Evolutionary conservation across 2,113 vertebrate genomes (phyloP).

Genomic region (Spea multiplicata): DNA sequence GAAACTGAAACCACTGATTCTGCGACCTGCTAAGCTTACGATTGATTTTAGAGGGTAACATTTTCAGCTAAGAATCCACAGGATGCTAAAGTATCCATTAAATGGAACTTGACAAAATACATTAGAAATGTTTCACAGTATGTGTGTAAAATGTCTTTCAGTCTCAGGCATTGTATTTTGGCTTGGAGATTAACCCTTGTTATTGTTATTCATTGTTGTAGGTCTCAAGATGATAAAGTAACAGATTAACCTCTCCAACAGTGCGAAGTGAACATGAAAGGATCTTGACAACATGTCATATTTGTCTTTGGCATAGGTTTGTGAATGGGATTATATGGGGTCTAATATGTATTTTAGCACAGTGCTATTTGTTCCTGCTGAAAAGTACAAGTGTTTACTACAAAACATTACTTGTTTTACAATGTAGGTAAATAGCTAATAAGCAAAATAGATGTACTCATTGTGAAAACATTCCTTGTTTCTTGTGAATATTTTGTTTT

Average conservation of each 20-base stretch:
- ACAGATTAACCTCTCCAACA: conserved; percentile 29
- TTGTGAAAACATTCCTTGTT: too few relatives aligned
- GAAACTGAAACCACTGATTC: conserved; percentile 40
- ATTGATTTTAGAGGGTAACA: conserved; percentile 39
- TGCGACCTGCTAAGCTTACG: conserved; percentile 36
- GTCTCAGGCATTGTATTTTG: conserved; percentile 7
- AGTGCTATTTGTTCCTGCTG: too few relatives aligned
- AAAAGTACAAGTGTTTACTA: too few relatives aligned
- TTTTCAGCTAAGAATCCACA: conserved; percentile 24
- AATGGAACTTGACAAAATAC: conserved; percentile 30
- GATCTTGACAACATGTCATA: conserved; percentile 28
- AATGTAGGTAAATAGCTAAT: too few relatives aligned
- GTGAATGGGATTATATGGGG: conserved; percentile 8
- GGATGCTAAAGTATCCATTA: conserved; percentile 34
- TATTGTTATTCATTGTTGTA: conserved; percentile 25
- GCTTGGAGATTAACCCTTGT: conserved; percentile 40
- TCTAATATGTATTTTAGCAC: conserved; percentile 1
- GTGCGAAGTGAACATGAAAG: conserved; percentile 20
- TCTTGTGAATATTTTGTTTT: too few relatives aligned
- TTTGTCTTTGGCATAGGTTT: conserved; percentile 30
- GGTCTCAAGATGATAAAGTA: conserved; percentile 17
- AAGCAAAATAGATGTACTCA: too few relatives aligned
- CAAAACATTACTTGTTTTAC: too few relatives aligned
- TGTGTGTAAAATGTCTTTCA: conserved; percentile 20
- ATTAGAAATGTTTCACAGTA: conserved; percentile 43